These are phyloP conservation scores for Euwallacea similis DNA, from an alignment of 1,140 invertebrate genomes.

Conservation along the genomic window DNA sequence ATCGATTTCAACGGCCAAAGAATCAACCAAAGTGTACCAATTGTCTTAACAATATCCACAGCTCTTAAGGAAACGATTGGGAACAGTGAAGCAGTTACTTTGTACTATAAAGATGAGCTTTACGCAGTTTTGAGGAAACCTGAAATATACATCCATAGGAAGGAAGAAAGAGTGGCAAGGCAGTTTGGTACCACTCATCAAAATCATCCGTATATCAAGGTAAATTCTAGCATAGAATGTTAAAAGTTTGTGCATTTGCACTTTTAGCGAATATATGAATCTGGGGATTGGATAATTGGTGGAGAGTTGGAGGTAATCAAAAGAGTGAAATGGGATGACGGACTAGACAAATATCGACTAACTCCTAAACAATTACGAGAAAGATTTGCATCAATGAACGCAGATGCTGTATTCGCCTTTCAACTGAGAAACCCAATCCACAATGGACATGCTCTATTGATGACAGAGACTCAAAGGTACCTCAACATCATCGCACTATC, in stretches of 20 bases:
- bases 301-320: conserved; percentile 92
- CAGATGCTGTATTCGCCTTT: conserved; percentile 98
- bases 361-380: conserved; percentile 89
- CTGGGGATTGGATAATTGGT: conserved; percentile 95
- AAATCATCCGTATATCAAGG: conserved; percentile 88
- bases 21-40: conserved; percentile 93
- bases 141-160: conserved; percentile 93
- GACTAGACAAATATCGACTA: conserved; percentile 90
- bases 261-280: conserved; percentile 78
- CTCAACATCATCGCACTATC: background rate
- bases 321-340: conserved; percentile 91
- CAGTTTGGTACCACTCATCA: conserved; percentile 91
- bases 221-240: conserved; percentile 2
- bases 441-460: conserved; percentile 97
- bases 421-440: conserved; percentile 98
- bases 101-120: conserved; percentile 69
- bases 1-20: conserved; percentile 67
- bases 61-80: conserved; percentile 77
- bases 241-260: background rate
- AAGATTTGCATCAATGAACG: conserved; percentile 79
- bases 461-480: conserved; percentile 84
- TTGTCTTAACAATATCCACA: conserved; percentile 82
- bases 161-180: conserved; percentile 88
- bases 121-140: conserved; percentile 88
- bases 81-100: conserved; percentile 63